These are phyloP conservation scores for Eumacrocentrus americanus DNA, from an alignment of 2,888 invertebrate genomes.

Conservation along the genomic window DNA sequence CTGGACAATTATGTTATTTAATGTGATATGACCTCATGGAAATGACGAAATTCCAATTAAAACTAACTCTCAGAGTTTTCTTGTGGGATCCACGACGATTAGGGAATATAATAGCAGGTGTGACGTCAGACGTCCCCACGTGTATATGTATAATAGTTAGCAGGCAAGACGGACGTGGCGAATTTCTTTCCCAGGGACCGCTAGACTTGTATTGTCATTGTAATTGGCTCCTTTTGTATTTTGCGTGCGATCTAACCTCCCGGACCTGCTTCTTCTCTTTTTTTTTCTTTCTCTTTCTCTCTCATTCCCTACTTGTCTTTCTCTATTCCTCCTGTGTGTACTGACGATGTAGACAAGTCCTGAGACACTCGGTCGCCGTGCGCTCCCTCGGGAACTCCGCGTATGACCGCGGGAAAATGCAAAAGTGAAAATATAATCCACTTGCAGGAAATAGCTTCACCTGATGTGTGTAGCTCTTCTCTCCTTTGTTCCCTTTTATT, in stretches of 20 bases:
- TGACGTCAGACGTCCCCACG: no score
- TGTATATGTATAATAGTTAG: no score
- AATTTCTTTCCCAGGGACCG: conserved; percentile 58
- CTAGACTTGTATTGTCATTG: conserved; percentile 58
- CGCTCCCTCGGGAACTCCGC: conserved; percentile 54
- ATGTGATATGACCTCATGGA: no score
- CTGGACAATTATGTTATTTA: no score
- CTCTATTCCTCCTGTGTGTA: conserved; percentile 7
- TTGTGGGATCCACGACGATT: no score
- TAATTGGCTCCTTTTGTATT: conserved; percentile 59
- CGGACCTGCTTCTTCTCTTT: conserved; percentile 19
- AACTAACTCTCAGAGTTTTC: no score
- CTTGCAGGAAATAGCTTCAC: neutral
- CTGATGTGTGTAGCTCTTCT: neutral
- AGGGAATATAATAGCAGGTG: no score
- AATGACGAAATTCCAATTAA: no score
- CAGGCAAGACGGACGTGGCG: conserved; percentile 49
- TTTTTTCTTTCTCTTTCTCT: conserved; percentile 3
- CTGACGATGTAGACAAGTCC: conserved; percentile 32
- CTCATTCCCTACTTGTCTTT: conserved; percentile 5
- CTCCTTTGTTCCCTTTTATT: no score
- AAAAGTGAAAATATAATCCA: conserved; percentile 47
- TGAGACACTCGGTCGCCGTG: conserved; percentile 46
- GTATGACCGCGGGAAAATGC: conserved; percentile 43
- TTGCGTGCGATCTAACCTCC: conserved; percentile 54